Conservation (phyloP, 2,113 vertebrate species). For the Xenus cinereus region DNA sequence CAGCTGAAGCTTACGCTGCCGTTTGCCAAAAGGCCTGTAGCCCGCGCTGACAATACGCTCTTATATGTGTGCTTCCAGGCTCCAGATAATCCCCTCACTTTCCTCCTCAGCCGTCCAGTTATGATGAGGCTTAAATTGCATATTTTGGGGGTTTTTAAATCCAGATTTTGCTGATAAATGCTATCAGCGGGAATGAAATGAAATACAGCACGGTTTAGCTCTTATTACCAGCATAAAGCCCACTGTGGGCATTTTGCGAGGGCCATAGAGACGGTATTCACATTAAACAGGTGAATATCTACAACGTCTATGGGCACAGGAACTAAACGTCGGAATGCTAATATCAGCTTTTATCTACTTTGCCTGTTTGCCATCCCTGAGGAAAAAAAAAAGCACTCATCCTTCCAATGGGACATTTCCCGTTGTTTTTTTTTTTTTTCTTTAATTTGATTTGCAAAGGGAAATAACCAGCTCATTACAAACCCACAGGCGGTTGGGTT, state of each 20-base stretch:
- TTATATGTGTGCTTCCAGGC: conserved; percentile 86
- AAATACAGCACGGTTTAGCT: conserved; percentile 88
- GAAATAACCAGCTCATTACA: not conserved
- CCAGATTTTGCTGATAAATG: conserved; percentile 98
- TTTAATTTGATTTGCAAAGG: conserved; percentile 8
- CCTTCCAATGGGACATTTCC: not conserved
- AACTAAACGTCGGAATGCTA: conserved; percentile 62
- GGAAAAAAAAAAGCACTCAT: not conserved
- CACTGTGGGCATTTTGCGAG: conserved; percentile 54
- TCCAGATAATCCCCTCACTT: conserved; percentile 91
- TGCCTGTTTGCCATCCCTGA: not conserved
- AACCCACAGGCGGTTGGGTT: not conserved
- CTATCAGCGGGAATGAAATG: conserved; percentile 96
- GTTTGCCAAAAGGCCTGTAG: conserved; percentile 90
- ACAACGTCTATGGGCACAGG: conserved; percentile 63
- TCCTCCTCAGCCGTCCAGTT: conserved; percentile 85
- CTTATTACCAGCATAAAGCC: conserved; percentile 76
- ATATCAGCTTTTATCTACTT: conserved; percentile 52
- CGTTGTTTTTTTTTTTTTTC: not conserved
- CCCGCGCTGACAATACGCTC: conserved; percentile 89
- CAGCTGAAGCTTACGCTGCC: conserved; percentile 91
- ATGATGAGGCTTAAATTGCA: conserved; percentile 97
- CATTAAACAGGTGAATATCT: conserved; percentile 63
- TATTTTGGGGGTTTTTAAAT: conserved; percentile 88
- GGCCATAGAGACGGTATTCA: conserved; percentile 58